phyloP scores from a whole-genome alignment of 2,797 vertebrate species.

The Hyperoplus immaculatus region DNA sequence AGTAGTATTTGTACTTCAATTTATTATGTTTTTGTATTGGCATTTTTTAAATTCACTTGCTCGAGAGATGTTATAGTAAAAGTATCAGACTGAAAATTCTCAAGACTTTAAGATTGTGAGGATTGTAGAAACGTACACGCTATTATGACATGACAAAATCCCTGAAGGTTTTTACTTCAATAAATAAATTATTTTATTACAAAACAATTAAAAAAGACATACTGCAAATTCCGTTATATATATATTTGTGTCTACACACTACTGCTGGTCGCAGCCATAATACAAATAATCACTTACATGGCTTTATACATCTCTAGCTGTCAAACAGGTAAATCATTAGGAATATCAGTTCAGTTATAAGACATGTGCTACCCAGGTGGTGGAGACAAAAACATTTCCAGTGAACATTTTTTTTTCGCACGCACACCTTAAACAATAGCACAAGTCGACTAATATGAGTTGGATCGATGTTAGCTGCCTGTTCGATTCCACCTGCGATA shows the following conservation, averaged over 20 bases:
- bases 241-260: constrained; percentile 31
- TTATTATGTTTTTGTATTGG: neutral
- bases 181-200: constrained; percentile 78
- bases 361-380: constrained; percentile 13
- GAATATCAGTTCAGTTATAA: constrained; percentile 26
- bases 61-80: neutral
- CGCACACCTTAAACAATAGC: constrained; percentile 16
- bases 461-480: constrained; percentile 59
- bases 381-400: constrained; percentile 19
- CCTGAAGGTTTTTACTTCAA: constrained; percentile 64
- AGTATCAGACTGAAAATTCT: constrained; percentile 8
- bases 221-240: constrained; percentile 34
- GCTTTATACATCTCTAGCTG: constrained; percentile 30
- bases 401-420: constrained; percentile 37
- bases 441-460: constrained; percentile 37
- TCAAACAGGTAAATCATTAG: constrained; percentile 32
- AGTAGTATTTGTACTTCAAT: neutral
- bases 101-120: neutral
- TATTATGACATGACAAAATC: constrained; percentile 37
- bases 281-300: constrained; percentile 32
- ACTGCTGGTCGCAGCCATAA: constrained; percentile 36
- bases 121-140: neutral
- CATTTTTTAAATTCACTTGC: neutral
- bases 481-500: constrained; percentile 31
- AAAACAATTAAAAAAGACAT: constrained; percentile 66